Base-by-base conservation (phyloP, 2,888 invertebrate species). In the Tupiocoris notatus region DNA sequence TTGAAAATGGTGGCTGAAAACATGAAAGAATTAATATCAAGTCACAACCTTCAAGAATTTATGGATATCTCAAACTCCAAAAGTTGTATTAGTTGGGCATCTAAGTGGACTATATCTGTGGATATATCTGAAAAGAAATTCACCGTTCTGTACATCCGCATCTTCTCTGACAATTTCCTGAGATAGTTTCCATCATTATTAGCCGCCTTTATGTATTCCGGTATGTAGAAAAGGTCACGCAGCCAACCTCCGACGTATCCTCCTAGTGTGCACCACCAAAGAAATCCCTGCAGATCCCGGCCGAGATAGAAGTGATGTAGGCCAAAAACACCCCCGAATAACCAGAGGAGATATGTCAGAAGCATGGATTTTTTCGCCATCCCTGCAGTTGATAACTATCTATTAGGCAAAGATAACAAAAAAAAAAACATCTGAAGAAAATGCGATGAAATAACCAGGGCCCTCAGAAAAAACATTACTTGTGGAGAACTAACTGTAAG, bases 201-300 rank as follows among this genome's bases (percentile, higher is more conserved):
- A 18, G 90, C 90, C 80, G 95, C 93, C 75, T 89, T 88, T 1
- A 96, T 94, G 84, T 96, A 96, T 73, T 90, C 88, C 0, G 94
- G 94, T 76, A 98, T 91, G 79, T 89, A 88, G 81, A 93, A 92
- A 1, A 95, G 83, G 83, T 98, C 98, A 6, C 91, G 87, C 0
- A 97, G 81, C 93, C 95, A 96, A 7, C 96, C 96, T 0, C 94
- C 93, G 81, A 89, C 87, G 82, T 93, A 94, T 1, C 96, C 96
- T 0, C 93, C 96, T 18, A 94, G 85, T 0, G 95, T 94, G 77
- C 91, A 90, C 90, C 93, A 93, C 89, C 93, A 95, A 0, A 96
- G 87, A 83, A 97, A 93, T 0, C 94, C 97, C 81, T 98, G 98
- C 21, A 90, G 87, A 84, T 96, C 95, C 76, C 97, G 87, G 73